Evolutionary conservation across 2,797 vertebrate species (phyloP).

Genomic region (Luscinia luscinia): DNA sequence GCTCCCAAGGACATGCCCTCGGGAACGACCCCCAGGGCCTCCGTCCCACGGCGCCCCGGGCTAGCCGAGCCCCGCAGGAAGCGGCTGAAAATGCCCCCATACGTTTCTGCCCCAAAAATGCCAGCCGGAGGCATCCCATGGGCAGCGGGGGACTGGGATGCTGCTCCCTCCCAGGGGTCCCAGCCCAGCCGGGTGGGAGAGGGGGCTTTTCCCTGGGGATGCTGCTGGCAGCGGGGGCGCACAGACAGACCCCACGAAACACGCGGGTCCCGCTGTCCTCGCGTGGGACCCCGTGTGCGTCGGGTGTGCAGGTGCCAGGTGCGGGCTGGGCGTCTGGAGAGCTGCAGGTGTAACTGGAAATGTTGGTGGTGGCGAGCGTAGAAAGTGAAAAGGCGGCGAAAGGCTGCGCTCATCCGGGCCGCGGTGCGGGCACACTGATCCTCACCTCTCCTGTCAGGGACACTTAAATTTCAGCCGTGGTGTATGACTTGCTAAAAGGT

Average conservation of each 20-base stretch:
- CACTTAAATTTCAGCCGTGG: accelerated
- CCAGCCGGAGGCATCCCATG: neutral
- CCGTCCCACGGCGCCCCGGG: neutral
- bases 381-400: neutral
- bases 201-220: neutral
- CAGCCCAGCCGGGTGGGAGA: neutral
- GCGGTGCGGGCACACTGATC: neutral
- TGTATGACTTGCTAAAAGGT: neutral
- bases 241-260: no score
- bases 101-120: neutral
- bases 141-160: neutral
- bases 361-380: accelerated
- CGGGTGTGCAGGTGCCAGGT: neutral
- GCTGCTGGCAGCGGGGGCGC: neutral
- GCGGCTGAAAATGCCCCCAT: neutral
- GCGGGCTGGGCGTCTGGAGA: neutral
- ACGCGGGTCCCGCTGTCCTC: accelerated
- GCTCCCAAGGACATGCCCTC: constrained; percentile 11
- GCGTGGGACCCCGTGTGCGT: neutral
- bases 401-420: neutral
- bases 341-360: accelerated
- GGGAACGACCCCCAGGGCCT: neutral
- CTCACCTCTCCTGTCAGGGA: accelerated
- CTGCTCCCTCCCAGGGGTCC: neutral
- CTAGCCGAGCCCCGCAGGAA: neutral